A percentile compares a stretch with the other conserved stretches of the same genome.
These are phyloP conservation scores for Myodes glareolus DNA, from an alignment of 2,113 vertebrate genomes.

Conservation along the genomic window DNA sequence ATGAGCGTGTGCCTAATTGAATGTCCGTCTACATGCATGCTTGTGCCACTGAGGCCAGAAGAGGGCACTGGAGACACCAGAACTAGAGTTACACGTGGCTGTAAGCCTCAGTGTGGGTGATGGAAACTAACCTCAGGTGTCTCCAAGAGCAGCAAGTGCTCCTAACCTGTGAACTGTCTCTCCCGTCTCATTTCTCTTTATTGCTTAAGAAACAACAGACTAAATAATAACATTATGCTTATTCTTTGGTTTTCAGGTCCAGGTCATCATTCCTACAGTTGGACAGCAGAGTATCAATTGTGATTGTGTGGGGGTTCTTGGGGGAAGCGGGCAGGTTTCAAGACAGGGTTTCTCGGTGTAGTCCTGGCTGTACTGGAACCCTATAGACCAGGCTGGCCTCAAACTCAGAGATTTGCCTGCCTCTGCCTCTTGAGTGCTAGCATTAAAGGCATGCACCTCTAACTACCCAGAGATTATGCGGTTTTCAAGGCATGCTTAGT, in stretches of 20 bases:
- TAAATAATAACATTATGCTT: constrained; percentile 50
- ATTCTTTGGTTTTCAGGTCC: constrained; percentile 42
- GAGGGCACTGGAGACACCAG: not conserved
- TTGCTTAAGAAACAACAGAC: constrained; percentile 66
- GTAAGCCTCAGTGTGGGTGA: not conserved
- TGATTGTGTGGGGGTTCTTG: no score
- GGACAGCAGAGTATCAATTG: no score
- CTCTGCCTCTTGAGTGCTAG: no score
- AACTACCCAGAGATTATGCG: not conserved
- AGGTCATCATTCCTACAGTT: not conserved
- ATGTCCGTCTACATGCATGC: not conserved
- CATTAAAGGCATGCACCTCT: no score
- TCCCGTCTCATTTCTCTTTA: constrained; percentile 27
- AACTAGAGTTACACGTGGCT: not conserved
- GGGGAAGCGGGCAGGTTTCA: no score
- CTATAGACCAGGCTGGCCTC: no score
- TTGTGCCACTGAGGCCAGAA: not conserved
- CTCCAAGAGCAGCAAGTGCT: not conserved
- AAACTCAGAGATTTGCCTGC: no score
- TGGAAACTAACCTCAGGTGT: not conserved
- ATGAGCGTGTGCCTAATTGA: not conserved
- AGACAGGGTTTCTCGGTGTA: no score
- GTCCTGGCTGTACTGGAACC: no score
- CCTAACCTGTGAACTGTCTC: not conserved
- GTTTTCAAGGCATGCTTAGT: constrained; percentile 48